Evolutionary conservation across 2,888 invertebrate genomes (phyloP).

Genomic region (Cinara cedri): DNA sequence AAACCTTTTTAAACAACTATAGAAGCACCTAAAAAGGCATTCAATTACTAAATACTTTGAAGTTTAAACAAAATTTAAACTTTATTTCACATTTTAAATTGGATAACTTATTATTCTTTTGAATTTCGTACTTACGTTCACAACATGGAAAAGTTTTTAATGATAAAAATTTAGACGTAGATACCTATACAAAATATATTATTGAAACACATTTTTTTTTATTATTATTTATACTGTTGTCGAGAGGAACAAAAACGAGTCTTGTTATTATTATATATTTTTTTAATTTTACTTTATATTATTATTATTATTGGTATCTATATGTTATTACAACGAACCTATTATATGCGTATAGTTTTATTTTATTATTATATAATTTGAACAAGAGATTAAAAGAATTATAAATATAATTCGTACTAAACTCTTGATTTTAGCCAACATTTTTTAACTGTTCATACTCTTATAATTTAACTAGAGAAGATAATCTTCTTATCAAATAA

Average conservation of each 20-base stretch:
- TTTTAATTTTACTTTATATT: too few species aligned
- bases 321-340: too few species aligned
- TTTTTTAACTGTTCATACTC: too few species aligned
- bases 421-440: too few species aligned
- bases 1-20: conserved; percentile 16
- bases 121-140: conserved; percentile 13
- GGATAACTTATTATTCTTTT: conserved; percentile 42
- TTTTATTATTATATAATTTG: too few species aligned
- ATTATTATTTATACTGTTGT: conserved; percentile 16
- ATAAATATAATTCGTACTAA: too few species aligned
- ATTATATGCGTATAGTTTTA: too few species aligned
- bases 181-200: conserved; percentile 1
- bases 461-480: too few species aligned
- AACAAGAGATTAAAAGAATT: too few species aligned
- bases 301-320: too few species aligned
- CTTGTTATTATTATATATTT: too few species aligned
- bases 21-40: conserved; percentile 16
- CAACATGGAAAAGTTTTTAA: conserved; percentile 38
- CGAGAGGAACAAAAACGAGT: neutral
- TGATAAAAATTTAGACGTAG: conserved; percentile 39
- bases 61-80: conserved; percentile 33
- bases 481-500: too few species aligned
- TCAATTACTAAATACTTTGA: conserved; percentile 36
- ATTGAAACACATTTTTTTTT: conserved; percentile 14
- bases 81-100: conserved; percentile 37